Evolutionary conservation across 2,888 invertebrate genomes (phyloP), one percentile per base, ranked within the genome.

Genomic region (Physocephala rufipes): DNA sequence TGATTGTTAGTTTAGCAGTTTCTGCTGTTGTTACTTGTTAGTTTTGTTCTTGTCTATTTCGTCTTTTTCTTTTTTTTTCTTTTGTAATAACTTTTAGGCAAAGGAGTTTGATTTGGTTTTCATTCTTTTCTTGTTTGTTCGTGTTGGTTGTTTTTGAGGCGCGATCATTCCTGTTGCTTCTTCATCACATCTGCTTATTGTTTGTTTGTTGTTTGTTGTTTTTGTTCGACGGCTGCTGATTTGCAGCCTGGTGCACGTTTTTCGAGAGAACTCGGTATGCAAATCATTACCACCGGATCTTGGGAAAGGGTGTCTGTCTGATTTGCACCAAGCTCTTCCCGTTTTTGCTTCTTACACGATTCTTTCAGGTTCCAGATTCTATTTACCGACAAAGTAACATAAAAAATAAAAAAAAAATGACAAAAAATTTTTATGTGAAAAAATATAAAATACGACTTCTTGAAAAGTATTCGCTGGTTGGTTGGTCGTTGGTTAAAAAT

Each of bases 261-360:
- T 68, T 68, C 68, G 62, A 51, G 28, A 62, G 68, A 68, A 68
- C 61, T 68, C 28, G 36, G 61, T 62, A 68, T 68, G 68, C 68
- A 68, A 68, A 68, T 68, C 68, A 68, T 26, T 24, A 62, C 62
- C 28, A 51, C 5, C 36, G 30, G 68, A 68, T 68, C 68, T 68
- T 51, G 62, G 55, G 62, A 68, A 62, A 68, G 53, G 68, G 47
- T n/a, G n/a, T n/a, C n/a, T n/a, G n/a, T 51, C 49, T 49, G 16
- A 55, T 66, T 66, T 24, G 55, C 45, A 63, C 45, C 26, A 47
- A 16, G 12, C 26, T 7, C 58, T 24, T 24, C 59, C 30, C 16
- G 16, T 59, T 63, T 15, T 55, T 55, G 26, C 55, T 55, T 7
- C 5, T 36, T 36, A 36, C 5, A 19, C 49, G 49, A 49, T 49